Conservation (phyloP, 2,797 vertebrate species). For the Coracias cyanogaster region DNA sequence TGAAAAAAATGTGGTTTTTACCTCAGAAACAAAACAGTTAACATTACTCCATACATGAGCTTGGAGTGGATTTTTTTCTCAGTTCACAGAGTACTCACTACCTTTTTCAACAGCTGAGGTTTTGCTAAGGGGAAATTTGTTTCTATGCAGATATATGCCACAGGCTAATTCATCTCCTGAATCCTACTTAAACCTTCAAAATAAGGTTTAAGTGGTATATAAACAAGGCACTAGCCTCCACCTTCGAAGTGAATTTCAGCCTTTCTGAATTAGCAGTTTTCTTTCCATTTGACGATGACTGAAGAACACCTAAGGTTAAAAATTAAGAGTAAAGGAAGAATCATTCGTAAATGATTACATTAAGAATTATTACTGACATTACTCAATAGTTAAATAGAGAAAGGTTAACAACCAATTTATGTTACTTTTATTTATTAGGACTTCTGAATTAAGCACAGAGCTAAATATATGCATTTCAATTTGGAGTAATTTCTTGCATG, state of each 20-base stretch:
- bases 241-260: neutral
- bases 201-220: slow-evolving; percentile 1
- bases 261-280: neutral
- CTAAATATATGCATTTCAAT: neutral
- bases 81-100: neutral
- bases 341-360: neutral
- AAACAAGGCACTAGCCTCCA: neutral
- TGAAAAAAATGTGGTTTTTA: neutral
- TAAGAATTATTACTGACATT: neutral
- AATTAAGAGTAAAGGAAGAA: neutral
- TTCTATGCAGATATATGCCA: neutral
- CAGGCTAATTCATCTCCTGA: neutral
- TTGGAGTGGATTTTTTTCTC: neutral
- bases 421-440: neutral
- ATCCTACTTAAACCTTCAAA: slow-evolving; percentile 15
- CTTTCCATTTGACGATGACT: neutral
- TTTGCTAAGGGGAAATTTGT: neutral
- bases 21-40: neutral
- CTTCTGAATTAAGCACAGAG: neutral
- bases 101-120: neutral
- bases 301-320: neutral
- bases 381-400: neutral
- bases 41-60: neutral
- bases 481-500: neutral
- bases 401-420: neutral